Evolutionary conservation across 2,797 vertebrate species (phyloP).

Genomic region (Synanceia verrucosa): DNA sequence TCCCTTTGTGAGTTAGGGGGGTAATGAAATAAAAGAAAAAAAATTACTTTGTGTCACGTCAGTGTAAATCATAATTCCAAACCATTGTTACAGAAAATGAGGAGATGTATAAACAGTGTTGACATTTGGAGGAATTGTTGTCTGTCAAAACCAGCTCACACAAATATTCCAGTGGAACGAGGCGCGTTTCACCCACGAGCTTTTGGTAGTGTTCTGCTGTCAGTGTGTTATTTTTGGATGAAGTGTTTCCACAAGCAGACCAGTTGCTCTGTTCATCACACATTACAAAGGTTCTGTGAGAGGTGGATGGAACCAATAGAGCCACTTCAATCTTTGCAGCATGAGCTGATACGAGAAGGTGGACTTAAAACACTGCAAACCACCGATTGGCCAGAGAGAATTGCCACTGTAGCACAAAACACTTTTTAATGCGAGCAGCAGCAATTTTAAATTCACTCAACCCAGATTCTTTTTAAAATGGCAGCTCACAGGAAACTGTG

Average conservation of each 20-base stretch:
- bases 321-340: neutral
- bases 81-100: slow-evolving; percentile 38
- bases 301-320: neutral
- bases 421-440: no score
- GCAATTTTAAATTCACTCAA: neutral
- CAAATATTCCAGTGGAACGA: neutral
- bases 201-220: neutral
- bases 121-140: slow-evolving; percentile 31
- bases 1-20: slow-evolving; percentile 39
- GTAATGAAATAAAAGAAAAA: slow-evolving; percentile 30
- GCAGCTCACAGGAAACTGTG: neutral
- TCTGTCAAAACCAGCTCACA: slow-evolving; percentile 17
- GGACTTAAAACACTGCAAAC: neutral
- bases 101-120: slow-evolving; percentile 1
- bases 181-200: neutral
- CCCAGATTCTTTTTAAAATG: neutral
- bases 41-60: slow-evolving; percentile 26
- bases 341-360: neutral
- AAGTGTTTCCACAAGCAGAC: neutral
- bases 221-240: neutral
- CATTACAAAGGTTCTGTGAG: neutral
- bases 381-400: neutral
- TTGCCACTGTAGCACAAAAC: no score
- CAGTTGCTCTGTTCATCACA: neutral
- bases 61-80: slow-evolving; percentile 38